These are phyloP conservation scores for Neosilurus hyrtlii DNA, from an alignment of 2,797 vertebrate genomes.

Conservation along the genomic window DNA sequence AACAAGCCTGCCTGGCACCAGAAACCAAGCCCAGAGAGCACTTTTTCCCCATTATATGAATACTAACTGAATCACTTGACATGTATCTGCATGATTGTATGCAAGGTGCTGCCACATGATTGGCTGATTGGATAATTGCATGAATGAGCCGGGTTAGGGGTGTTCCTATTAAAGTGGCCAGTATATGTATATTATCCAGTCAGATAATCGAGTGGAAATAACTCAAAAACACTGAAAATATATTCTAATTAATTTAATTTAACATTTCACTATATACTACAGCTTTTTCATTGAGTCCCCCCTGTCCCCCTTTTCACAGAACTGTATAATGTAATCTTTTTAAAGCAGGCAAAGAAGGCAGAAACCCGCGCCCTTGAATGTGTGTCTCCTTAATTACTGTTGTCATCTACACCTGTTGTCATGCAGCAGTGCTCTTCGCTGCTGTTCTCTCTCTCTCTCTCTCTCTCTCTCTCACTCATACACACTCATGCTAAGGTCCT, in stretches of 20 bases:
- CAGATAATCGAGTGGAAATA: not conserved
- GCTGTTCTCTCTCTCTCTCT: slow-evolving; percentile 39
- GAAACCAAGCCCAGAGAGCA: not conserved
- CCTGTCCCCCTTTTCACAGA: slow-evolving; percentile 1
- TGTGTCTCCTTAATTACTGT: slow-evolving; percentile 49
- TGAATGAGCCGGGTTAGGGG: not conserved
- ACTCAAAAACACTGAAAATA: not conserved
- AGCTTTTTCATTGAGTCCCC: not conserved
- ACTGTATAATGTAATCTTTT: slow-evolving; percentile 21
- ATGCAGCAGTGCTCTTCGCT: slow-evolving; percentile 45
- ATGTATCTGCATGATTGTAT: not conserved
- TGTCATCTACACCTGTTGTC: slow-evolving; percentile 57
- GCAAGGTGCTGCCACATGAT: not conserved
- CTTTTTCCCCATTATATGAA: not conserved
- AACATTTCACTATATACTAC: slow-evolving; percentile 15
- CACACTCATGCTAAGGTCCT: slow-evolving; percentile 34
- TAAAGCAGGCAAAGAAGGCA: slow-evolving; percentile 18
- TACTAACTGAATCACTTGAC: not conserved
- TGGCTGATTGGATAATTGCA: slow-evolving; percentile 3
- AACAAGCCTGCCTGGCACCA: not conserved
- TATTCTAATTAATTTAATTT: slow-evolving; percentile 21
- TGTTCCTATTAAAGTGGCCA: not conserved
- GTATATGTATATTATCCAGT: not conserved
- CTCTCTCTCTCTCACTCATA: slow-evolving; percentile 18
- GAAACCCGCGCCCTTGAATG: slow-evolving; percentile 27